Evolutionary conservation across 2,888 invertebrate species (phyloP), one percentile per base, ranked within the genome.

Genomic region (Nomada goodeniana): DNA sequence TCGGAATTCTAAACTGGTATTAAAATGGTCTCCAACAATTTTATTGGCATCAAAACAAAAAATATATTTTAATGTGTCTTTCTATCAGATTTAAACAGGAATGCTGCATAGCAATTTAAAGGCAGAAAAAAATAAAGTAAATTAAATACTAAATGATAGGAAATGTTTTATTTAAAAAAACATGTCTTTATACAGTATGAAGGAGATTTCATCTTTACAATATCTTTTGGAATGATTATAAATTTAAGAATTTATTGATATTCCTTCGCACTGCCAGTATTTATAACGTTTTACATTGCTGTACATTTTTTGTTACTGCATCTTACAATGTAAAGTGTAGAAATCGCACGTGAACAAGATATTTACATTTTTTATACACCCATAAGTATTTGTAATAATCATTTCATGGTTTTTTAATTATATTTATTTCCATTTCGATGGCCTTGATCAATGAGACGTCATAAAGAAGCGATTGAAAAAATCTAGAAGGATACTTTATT

Each of bases 401-500:
- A 11, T 70, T 76, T 76, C 67, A 75, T 57, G 64, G 36, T 59
- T 74, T 76, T 76, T 65, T 71, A 42, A 76, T 57, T 57, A 20
- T 76, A 70, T 68, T 83, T 72, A 80, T 67, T 80, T 82, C 61
- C 20, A 79, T 76, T 78, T 26, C 55, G 36, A 80, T 76, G 69
- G 53, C 63, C 67, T 71, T 80, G 53, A 71, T 65, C 53, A 71
- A 42, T 52, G 79, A 79, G 82, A 76, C 60, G 79, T 69, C 59
- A 79, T 57, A 76, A 65, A 71, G 76, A 79, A 74, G 82, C 73
- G 82, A 79, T 75, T 68, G 36, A 55, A 61, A 65, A 73, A 77
- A 71, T 29, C 47, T 80, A 86, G 82, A 79, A 36, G 5, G 57
- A 67, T 84, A 82, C 73, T 88, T 83, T 57, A 83, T 75, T 80